These are phyloP conservation scores for Zootermopsis nevadensis DNA, from an alignment of 2,888 invertebrate species.

Conservation along the genomic window DNA sequence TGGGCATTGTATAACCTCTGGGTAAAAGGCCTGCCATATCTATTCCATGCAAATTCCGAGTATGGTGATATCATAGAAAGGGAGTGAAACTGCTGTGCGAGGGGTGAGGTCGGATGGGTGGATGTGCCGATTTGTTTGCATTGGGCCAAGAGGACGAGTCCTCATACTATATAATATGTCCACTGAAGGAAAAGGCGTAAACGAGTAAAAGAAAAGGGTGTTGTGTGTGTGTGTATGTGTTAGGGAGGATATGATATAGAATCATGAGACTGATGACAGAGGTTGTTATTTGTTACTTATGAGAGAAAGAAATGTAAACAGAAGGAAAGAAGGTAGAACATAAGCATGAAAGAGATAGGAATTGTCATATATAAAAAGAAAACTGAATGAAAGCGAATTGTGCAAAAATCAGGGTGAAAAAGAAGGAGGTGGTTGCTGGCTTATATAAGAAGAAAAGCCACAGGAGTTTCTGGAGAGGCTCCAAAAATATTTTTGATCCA, in stretches of 20 bases:
- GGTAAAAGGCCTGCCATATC: constrained; percentile 37
- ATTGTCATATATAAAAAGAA: constrained; percentile 22
- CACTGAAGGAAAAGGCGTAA: constrained; percentile 12
- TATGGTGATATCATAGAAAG: not conserved
- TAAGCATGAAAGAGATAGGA: not conserved
- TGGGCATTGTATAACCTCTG: constrained; percentile 19
- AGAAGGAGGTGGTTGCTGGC: not conserved
- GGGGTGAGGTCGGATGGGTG: not conserved
- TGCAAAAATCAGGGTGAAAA: constrained; percentile 18
- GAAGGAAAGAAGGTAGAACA: not conserved
- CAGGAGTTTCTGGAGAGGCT: constrained; percentile 20
- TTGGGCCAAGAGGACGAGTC: constrained; percentile 30
- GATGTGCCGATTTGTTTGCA: constrained; percentile 38
- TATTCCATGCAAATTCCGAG: constrained; percentile 38
- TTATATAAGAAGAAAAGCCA: not conserved
- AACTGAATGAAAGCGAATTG: constrained; percentile 30
- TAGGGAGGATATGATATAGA: constrained; percentile 35
- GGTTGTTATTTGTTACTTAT: constrained; percentile 48
- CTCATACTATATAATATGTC: constrained; percentile 36
- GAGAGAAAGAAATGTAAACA: constrained; percentile 31
- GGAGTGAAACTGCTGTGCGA: not conserved
- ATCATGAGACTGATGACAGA: constrained; percentile 41
- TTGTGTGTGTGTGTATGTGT: not conserved
- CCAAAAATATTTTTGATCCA: constrained; percentile 17
- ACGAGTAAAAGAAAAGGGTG: not conserved